Evolutionary conservation across 2,113 vertebrate species (phyloP).

Genomic region (Willisornis vidua): DNA sequence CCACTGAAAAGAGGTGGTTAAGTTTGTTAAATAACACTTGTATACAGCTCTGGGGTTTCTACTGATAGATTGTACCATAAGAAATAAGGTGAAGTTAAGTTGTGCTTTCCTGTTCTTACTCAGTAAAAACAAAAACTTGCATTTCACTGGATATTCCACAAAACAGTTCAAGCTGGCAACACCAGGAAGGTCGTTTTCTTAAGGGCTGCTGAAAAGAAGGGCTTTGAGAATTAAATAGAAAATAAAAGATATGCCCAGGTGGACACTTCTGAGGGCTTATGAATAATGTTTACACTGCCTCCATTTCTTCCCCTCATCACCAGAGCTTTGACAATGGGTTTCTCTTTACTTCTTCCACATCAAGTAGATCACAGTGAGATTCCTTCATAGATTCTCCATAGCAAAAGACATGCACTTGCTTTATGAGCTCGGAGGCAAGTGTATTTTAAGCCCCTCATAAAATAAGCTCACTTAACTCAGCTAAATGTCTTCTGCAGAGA

Average conservation of each 20-base stretch:
- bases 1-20: neutral
- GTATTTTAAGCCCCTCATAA: neutral
- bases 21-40: neutral
- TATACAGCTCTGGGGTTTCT: neutral
- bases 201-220: neutral
- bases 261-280: neutral
- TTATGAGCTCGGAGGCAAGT: neutral
- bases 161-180: neutral
- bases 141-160: neutral
- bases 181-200: neutral
- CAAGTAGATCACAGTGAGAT: neutral
- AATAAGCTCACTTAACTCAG: neutral
- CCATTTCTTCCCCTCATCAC: neutral
- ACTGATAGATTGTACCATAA: neutral
- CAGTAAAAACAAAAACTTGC: neutral
- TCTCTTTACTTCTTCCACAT: neutral
- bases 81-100: neutral
- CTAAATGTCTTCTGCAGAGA: neutral
- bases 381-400: neutral
- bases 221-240: neutral
- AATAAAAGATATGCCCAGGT: neutral
- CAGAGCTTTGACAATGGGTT: neutral
- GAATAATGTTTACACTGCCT: neutral
- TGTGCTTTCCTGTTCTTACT: neutral
- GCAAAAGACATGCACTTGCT: neutral